Conservation (phyloP, 2,113 vertebrate species). For the Perca flavescens region DNA sequence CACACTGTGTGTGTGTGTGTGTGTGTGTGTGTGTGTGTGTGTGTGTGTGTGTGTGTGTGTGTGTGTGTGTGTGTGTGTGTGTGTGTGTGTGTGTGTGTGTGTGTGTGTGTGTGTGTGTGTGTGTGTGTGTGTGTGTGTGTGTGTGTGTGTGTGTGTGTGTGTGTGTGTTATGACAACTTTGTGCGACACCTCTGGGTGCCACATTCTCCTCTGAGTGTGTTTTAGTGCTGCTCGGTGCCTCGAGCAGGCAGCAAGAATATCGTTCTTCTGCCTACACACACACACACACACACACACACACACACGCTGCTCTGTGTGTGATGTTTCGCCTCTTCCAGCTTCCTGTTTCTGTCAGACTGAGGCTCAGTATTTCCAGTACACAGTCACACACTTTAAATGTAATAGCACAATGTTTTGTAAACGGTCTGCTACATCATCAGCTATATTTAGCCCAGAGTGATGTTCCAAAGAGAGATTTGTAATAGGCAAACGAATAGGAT, state of each 20-base stretch:
- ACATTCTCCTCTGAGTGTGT: slow-evolving; percentile 17
- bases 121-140: too few species aligned
- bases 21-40: too few species aligned
- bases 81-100: too few species aligned
- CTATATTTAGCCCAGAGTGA: slow-evolving; percentile 37
- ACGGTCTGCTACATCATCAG: not conserved
- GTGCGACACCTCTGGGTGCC: slow-evolving; percentile 38
- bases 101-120: too few species aligned
- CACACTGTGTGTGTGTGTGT: too few species aligned
- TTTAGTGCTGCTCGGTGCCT: not conserved
- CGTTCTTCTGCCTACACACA: not conserved
- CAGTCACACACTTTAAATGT: not conserved
- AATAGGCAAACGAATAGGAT: not conserved
- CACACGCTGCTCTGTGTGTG: not conserved
- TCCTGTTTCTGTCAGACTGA: not conserved
- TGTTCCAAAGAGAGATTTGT: not conserved
- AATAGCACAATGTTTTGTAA: slow-evolving; percentile 11
- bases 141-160: too few species aligned
- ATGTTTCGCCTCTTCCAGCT: slow-evolving; percentile 34
- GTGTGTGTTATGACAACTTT: too few species aligned
- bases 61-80: too few species aligned
- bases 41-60: too few species aligned
- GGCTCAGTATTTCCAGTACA: slow-evolving; percentile 41
- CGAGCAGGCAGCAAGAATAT: not conserved
- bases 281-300: not conserved